phyloP scores from a whole-genome alignment of 2,888 invertebrate species.

The Podotricha telesiphe region DNA sequence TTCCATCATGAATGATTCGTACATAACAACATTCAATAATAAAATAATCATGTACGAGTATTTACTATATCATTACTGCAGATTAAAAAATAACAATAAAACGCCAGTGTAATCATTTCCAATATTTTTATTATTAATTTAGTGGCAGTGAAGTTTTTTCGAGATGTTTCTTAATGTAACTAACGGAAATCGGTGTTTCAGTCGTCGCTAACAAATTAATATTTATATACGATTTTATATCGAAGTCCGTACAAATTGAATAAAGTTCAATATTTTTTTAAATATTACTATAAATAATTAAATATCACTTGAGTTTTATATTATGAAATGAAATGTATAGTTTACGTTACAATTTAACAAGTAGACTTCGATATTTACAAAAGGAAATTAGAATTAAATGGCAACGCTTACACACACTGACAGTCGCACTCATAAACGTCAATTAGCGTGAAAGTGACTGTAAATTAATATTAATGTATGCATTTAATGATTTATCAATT shows the following conservation, averaged over 20 bases:
- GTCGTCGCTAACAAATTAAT: slow-evolving; percentile 46
- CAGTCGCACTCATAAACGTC: slow-evolving; percentile 15
- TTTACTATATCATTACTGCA: background rate
- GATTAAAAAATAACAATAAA: slow-evolving; percentile 33
- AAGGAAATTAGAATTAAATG: background rate
- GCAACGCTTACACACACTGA: slow-evolving; percentile 15
- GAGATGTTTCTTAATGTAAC: slow-evolving; percentile 67
- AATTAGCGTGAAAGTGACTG: background rate
- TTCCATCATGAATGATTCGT: no score
- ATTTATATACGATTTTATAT: slow-evolving; percentile 33
- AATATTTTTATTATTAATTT: slow-evolving; percentile 84
- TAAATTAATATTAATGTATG: background rate
- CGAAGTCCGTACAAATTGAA: slow-evolving; percentile 36
- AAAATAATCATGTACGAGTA: no score
- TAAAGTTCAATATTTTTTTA: slow-evolving; percentile 1
- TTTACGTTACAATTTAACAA: slow-evolving; percentile 7
- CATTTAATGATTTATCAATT: background rate
- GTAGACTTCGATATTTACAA: slow-evolving; percentile 39
- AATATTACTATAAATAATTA: slow-evolving; percentile 11
- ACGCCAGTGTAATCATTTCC: slow-evolving; percentile 61
- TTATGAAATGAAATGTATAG: slow-evolving; percentile 2
- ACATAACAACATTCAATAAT: no score
- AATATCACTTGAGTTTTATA: slow-evolving; percentile 1
- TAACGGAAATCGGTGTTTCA: slow-evolving; percentile 72
- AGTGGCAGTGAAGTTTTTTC: slow-evolving; percentile 82